Conservation (phyloP, 2,888 invertebrate genomes). For the Dichetophora obliterata region DNA sequence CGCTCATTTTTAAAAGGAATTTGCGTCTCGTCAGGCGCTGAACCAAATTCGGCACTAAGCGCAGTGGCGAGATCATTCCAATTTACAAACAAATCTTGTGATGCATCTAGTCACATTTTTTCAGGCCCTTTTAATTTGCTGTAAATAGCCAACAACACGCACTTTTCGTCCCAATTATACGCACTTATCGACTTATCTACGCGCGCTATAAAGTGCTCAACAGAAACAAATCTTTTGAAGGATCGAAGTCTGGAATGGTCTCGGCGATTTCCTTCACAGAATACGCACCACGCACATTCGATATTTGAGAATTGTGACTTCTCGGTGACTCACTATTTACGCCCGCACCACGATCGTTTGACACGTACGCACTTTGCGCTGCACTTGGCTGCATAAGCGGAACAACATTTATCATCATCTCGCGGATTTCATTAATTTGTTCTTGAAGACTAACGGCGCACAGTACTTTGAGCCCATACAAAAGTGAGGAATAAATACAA, state of each 20-base stretch:
- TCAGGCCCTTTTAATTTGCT: neutral
- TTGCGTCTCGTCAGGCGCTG: neutral
- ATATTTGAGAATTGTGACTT: no score
- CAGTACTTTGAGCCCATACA: no score
- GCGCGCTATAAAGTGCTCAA: neutral
- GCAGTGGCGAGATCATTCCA: neutral
- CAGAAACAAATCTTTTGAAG: neutral
- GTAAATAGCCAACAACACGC: no score
- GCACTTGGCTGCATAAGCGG: neutral
- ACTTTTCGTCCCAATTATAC: neutral
- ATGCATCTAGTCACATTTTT: neutral
- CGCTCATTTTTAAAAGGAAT: no score
- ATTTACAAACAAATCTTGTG: neutral
- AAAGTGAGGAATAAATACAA: no score
- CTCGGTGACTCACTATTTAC: no score
- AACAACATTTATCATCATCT: neutral
- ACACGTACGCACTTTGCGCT: no score
- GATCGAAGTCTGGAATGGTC: neutral
- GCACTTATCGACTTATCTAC: neutral
- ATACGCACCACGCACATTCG: no score
- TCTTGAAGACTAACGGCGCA: no score
- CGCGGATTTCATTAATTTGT: neutral
- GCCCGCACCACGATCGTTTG: no score
- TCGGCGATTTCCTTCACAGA: constrained; percentile 10
- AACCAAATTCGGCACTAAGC: neutral